Evolutionary conservation across 2,888 invertebrate genomes (phyloP), one percentile per base, ranked within the genome.

Genomic region (Salticus scenicus): DNA sequence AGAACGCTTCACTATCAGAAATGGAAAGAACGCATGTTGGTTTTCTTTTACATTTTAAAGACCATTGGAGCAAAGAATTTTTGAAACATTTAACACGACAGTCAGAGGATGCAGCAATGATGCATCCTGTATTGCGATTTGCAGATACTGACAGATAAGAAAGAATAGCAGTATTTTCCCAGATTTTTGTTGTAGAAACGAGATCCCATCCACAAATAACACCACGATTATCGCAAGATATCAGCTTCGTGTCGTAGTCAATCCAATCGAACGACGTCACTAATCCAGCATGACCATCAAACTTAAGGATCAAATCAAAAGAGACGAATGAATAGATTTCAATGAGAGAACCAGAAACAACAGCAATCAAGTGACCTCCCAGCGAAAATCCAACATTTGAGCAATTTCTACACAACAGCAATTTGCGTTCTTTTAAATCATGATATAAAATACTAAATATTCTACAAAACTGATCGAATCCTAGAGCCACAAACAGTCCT

Each of bases 181-280:
- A 77, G 0, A 67, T 28, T 14, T 84, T 84, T 10, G n/a, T 17
- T 71, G 41, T 57, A 17, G 57, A 20, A 1, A 69, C 30, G 28
- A 31, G 7, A 41, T 84, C 69, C 83, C 83, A 84, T 42, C 73
- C 77, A 27, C 83, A 84, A 67, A 84, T 67, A 0, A 84, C 73
- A 12, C 83, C 83, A 30, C 72, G 77, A 2, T n/a, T 30, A 20
- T 77, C 83, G 27, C 77, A 57, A 0, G 83, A 77, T 4, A 77
- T 10, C 4, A 84, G 20, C 28, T 31, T 72, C 0, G 73, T 78
- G 57, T 84, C 83, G 17, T 73, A 33, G 2, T 84, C 57, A 27
- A 72, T 84, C 72, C 72, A 84, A 4, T 24, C 63, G 17, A 77
- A 12, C 12, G 27, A 66, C 8, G 77, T 63, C 41, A 84, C 51